These are phyloP conservation scores for Phrixothrix hirtus DNA, from an alignment of 2,888 invertebrate genomes.

Conservation along the genomic window DNA sequence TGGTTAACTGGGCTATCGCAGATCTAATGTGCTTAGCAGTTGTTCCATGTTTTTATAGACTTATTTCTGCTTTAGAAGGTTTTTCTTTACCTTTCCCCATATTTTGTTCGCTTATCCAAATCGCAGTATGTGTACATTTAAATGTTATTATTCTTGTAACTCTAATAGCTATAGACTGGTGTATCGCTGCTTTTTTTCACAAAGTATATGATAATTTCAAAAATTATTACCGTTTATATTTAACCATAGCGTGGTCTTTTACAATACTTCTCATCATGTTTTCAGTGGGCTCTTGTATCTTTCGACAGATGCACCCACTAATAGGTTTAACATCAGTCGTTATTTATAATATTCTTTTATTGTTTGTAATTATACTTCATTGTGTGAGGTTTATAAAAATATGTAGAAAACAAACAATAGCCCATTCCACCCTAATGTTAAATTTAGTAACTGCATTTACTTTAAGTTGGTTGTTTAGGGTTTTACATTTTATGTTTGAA, in stretches of 20 bases:
- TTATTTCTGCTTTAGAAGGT: slow-evolving; percentile 4
- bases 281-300: not conserved
- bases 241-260: slow-evolving; percentile 6
- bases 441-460: slow-evolving; percentile 3
- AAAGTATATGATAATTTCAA: slow-evolving; percentile 1
- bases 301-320: not conserved
- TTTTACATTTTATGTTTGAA: not conserved
- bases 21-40: slow-evolving; percentile 7
- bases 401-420: not conserved
- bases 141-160: not conserved
- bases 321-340: not conserved
- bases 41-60: slow-evolving; percentile 11
- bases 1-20: slow-evolving; percentile 16
- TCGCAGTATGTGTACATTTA: not conserved
- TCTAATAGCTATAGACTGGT: slow-evolving; percentile 6
- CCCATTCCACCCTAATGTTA: slow-evolving; percentile 7
- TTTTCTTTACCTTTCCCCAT: slow-evolving; percentile 1
- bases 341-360: not conserved
- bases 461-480: slow-evolving; percentile 4
- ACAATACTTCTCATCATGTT: no score
- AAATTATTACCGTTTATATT: not conserved
- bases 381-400: slow-evolving; percentile 1
- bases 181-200: not conserved
- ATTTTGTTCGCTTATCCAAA: slow-evolving; percentile 1
- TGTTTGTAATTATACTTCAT: slow-evolving; percentile 8